phyloP scores from a whole-genome alignment of 2,113 vertebrate species.

The Strigops habroptila region DNA sequence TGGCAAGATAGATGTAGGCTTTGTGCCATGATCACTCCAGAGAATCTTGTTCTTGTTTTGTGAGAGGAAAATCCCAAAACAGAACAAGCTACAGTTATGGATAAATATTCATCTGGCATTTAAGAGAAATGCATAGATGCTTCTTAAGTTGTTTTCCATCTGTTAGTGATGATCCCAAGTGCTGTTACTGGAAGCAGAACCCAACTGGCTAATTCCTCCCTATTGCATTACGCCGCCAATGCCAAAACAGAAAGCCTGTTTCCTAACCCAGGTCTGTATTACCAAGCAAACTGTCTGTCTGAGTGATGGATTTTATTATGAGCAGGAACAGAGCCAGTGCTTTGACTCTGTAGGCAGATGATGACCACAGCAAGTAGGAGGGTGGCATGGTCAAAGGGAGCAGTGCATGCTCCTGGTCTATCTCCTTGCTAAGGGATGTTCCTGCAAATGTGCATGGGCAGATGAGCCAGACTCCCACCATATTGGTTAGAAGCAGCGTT shows the following conservation, averaged over 20 bases:
- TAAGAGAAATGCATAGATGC: neutral
- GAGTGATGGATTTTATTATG: neutral
- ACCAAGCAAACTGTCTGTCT: neutral
- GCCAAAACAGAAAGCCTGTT: neutral
- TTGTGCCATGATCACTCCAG: neutral
- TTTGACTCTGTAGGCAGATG: neutral
- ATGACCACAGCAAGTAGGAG: neutral
- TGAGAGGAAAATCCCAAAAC: neutral
- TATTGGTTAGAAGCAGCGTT: neutral
- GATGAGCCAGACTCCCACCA: neutral
- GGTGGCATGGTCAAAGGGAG: neutral
- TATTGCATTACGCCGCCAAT: neutral
- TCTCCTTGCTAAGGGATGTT: neutral
- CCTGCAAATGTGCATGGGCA: neutral
- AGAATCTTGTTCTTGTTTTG: neutral
- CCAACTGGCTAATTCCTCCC: neutral
- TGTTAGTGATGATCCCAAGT: neutral
- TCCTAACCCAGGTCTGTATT: neutral
- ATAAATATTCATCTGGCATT: slow-evolving; percentile 26
- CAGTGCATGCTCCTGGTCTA: rapidly evolving
- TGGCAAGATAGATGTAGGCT: neutral
- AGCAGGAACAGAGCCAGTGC: neutral
- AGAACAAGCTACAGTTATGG: neutral
- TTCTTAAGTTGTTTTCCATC: neutral
- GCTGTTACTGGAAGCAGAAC: neutral